Base-by-base conservation (phyloP, 2,113 vertebrate species). In the Ameiurus melas region DNA sequence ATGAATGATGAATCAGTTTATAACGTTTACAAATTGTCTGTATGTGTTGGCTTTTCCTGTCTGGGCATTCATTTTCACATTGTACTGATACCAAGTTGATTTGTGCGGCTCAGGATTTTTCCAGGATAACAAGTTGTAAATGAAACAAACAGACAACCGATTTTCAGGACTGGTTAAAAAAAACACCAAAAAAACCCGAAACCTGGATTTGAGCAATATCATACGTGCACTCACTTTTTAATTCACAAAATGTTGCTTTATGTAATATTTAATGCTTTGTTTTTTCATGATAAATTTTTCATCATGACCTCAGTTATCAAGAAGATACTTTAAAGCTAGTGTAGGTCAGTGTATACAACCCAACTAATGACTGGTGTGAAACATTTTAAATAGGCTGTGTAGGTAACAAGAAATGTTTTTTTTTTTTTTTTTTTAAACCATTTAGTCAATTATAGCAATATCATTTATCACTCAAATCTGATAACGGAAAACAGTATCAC, bases 41-140 rank as follows among this genome's bases (percentile, higher is more conserved):
- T 20, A 6, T 27, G 20, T 3, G 55, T 39, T n/a, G 10, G 16
- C 19, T 58, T 71, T 84, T n/a, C 39, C 60, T 47, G 62, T 20
- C 33, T 84, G 60, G 43, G 25, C 12, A 14, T 16, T 71, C 14
- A 19, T 75, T 85, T 57, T 73, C 84, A 85, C 70, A 77, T 60
- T 75, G 17, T 14, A 30, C 47, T 33, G 27, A 85, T 30, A 55
- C 8, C 71, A 47, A 55, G 7, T 25, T 68, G 19, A 86, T 81
- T 58, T 19, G 20, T 25, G 79, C 1, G n/a, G 55, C 79, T 58
- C 30, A 57, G 19, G 53, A 36, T 58, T 81, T 3, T 43, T 47
- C 43, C 6, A 47, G 43, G 43, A 62, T 43, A 33, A 60, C 4
- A 8, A 36, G 17, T 5, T 4, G 2, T 17, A n/a, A 33, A 16